phyloP scores from a whole-genome alignment of 2,797 vertebrate genomes.

The Typhlichthys eigenmanni region DNA sequence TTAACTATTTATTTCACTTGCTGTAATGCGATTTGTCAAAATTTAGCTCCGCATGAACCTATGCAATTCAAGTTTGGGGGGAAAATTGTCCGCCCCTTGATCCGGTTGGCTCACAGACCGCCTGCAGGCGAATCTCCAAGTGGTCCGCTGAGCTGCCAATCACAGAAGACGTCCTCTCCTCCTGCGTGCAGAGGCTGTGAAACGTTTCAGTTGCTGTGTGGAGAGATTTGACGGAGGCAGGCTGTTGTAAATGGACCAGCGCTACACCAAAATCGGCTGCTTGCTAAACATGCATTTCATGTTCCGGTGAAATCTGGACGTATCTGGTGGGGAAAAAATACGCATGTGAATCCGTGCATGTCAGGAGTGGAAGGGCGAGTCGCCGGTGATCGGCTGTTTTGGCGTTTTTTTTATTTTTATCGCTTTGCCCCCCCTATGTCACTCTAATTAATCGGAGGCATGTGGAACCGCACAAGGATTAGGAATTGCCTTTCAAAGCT shows the following conservation, averaged over 20 bases:
- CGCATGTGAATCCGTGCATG: conserved; percentile 76
- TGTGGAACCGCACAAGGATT: conserved; percentile 82
- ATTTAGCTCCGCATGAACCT: conserved; percentile 29
- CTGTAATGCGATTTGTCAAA: conserved; percentile 46
- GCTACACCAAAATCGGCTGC: conserved; percentile 64
- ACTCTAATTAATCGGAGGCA: conserved; percentile 83
- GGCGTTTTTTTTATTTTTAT: conserved; percentile 63
- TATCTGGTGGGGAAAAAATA: conserved; percentile 44
- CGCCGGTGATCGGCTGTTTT: conserved; percentile 78
- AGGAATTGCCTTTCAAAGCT: conserved; percentile 75
- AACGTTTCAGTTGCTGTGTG: conserved; percentile 79
- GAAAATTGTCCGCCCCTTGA: conserved; percentile 69
- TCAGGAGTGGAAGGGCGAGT: conserved; percentile 76
- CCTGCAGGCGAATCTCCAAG: conserved; percentile 68
- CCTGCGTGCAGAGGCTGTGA: conserved; percentile 68
- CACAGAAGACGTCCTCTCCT: conserved; percentile 73
- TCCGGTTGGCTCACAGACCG: conserved; percentile 74
- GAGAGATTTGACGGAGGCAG: conserved; percentile 80
- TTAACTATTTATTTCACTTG: conserved; percentile 32
- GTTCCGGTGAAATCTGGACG: conserved; percentile 60
- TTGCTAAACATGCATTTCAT: conserved; percentile 50
- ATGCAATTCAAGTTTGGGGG: conserved; percentile 61
- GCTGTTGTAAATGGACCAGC: conserved; percentile 70
- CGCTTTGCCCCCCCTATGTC: conserved; percentile 45
- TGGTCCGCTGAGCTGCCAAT: conserved; percentile 79